phyloP scores from a whole-genome alignment of 2,113 vertebrate species.

The Gobio gobio region DNA sequence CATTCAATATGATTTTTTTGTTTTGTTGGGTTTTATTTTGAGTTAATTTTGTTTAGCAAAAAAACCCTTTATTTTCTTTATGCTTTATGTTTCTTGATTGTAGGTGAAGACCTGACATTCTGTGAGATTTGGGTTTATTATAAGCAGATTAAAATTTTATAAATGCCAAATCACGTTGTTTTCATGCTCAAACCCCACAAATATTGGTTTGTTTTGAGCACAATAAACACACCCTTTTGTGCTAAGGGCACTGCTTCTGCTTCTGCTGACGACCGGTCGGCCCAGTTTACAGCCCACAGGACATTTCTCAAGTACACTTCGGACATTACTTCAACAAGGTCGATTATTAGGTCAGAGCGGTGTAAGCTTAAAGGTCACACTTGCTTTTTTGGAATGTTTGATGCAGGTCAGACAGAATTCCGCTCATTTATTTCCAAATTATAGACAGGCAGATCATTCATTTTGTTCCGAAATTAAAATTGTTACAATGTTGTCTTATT shows the following conservation, averaged over 20 bases:
- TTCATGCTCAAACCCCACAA: neutral
- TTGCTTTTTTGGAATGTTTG: neutral
- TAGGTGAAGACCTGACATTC: neutral
- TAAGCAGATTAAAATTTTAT: neutral
- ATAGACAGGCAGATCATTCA: neutral
- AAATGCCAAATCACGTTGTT: neutral
- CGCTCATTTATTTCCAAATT: neutral
- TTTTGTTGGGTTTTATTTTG: too few species aligned
- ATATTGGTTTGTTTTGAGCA: neutral
- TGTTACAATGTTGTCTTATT: too few species aligned
- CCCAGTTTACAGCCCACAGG: slow-evolving; percentile 42
- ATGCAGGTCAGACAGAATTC: neutral
- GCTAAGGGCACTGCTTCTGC: neutral
- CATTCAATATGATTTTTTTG: neutral
- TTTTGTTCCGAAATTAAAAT: too few species aligned
- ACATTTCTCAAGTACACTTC: slow-evolving; percentile 12
- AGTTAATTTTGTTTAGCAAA: too few species aligned
- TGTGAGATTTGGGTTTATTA: neutral
- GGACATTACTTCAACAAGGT: slow-evolving; percentile 12
- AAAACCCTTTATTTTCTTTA: neutral
- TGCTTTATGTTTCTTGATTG: neutral
- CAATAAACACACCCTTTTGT: neutral
- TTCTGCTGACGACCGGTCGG: slow-evolving; percentile 8
- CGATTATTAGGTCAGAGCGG: neutral
- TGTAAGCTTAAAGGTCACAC: neutral